These are phyloP conservation scores for Lutjanus argentimaculatus DNA, from an alignment of 2,797 vertebrate species.

Conservation along the genomic window DNA sequence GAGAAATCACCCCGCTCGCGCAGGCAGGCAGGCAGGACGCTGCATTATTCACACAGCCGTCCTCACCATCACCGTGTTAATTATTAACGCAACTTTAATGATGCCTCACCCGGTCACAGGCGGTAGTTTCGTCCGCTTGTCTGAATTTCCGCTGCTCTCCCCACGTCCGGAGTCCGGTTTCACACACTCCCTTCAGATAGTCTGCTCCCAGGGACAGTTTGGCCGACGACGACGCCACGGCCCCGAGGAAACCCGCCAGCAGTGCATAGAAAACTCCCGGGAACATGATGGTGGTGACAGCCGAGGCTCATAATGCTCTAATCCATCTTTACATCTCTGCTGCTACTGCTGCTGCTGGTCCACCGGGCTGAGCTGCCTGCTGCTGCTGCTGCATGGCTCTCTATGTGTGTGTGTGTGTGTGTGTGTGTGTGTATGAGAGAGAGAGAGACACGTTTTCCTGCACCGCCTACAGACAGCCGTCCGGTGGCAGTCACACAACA, in stretches of 20 bases:
- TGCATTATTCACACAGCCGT: constrained; percentile 56
- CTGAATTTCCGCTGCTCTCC: constrained; percentile 84
- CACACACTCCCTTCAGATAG: constrained; percentile 88
- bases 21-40: not conserved
- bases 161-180: constrained; percentile 84
- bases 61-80: constrained; percentile 15
- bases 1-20: constrained; percentile 44
- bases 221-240: constrained; percentile 91
- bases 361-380: constrained; percentile 54
- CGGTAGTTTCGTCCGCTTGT: constrained; percentile 82
- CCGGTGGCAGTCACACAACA: constrained; percentile 72
- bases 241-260: constrained; percentile 91
- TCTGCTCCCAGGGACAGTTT: constrained; percentile 91
- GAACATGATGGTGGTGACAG: constrained; percentile 80
- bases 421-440: constrained; percentile 9
- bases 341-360: constrained; percentile 22
- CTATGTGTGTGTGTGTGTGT: constrained; percentile 3
- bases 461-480: constrained; percentile 65
- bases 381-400: constrained; percentile 36
- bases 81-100: constrained; percentile 33
- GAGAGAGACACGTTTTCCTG: constrained; percentile 56
- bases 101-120: constrained; percentile 86
- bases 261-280: constrained; percentile 88
- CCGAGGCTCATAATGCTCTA: constrained; percentile 66
- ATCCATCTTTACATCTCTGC: constrained; percentile 70